Percentiles rank a stretch among this genome's conserved stretches.
These are phyloP conservation scores for Ceramica pisi DNA, from an alignment of 2,888 invertebrate genomes.

Conservation along the genomic window DNA sequence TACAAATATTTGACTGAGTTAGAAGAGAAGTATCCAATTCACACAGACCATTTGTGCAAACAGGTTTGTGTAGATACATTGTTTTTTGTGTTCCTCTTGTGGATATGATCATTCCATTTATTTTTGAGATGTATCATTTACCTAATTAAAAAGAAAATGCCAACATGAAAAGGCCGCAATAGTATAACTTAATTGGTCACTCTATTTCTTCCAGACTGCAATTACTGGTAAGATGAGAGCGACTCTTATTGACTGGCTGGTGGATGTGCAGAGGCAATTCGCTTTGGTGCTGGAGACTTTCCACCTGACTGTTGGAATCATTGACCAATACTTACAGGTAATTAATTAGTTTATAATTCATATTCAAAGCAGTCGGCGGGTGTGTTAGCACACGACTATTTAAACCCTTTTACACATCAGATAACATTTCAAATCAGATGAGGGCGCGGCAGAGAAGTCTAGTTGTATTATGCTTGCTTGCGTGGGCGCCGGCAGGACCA, in stretches of 20 bases:
- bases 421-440: neutral
- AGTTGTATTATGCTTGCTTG: neutral
- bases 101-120: too few relatives aligned
- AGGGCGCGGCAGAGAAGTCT: neutral
- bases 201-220: slow-evolving; percentile 78
- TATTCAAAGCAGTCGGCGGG: neutral
- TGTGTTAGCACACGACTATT: too few relatives aligned
- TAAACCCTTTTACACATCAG: neutral
- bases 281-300: slow-evolving; percentile 96
- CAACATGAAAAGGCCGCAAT: neutral
- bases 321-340: slow-evolving; percentile 97
- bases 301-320: slow-evolving; percentile 96
- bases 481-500: too few relatives aligned
- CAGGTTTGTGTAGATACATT: slow-evolving; percentile 81
- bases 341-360: neutral
- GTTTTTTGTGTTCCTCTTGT: too few relatives aligned
- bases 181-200: neutral
- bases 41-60: slow-evolving; percentile 92
- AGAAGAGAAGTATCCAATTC: slow-evolving; percentile 93
- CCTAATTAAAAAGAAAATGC: too few relatives aligned
- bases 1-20: slow-evolving; percentile 95
- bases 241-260: slow-evolving; percentile 98
- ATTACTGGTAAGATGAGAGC: slow-evolving; percentile 96
- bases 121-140: too few relatives aligned
- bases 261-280: slow-evolving; percentile 97